phyloP scores from a whole-genome alignment of 1,140 invertebrate species.

The Aphis craccivora region DNA sequence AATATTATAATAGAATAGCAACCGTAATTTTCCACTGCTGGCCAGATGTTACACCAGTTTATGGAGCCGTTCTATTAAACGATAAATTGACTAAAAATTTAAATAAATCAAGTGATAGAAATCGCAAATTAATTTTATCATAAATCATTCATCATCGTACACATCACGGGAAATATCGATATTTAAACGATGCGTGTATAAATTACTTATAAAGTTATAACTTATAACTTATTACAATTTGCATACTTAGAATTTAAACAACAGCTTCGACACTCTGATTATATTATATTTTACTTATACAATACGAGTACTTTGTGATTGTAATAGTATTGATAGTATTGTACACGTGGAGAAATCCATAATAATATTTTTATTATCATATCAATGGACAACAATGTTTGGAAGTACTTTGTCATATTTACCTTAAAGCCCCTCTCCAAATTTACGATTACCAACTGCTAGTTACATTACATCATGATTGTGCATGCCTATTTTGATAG shows the following conservation, averaged over 20 bases:
- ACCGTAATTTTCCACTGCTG: background rate
- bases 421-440: no score
- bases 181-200: background rate
- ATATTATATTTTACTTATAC: background rate
- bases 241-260: background rate
- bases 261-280: background rate
- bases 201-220: background rate
- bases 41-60: background rate
- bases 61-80: background rate
- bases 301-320: background rate
- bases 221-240: background rate
- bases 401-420: no score
- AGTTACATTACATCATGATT: no score
- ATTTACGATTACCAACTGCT: no score
- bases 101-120: background rate
- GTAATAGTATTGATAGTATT: background rate
- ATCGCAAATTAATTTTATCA: background rate
- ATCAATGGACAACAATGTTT: no score
- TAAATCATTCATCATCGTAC: background rate
- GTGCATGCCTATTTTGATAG: background rate
- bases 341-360: background rate
- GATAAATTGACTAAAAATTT: background rate
- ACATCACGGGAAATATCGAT: background rate
- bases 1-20: conserved; percentile 9
- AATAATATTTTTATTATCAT: no score